Percentiles rank a stretch among this genome's conserved stretches.
These are phyloP conservation scores for Lasiurus cinereus DNA, from an alignment of 2,113 vertebrate genomes.

Conservation along the genomic window DNA sequence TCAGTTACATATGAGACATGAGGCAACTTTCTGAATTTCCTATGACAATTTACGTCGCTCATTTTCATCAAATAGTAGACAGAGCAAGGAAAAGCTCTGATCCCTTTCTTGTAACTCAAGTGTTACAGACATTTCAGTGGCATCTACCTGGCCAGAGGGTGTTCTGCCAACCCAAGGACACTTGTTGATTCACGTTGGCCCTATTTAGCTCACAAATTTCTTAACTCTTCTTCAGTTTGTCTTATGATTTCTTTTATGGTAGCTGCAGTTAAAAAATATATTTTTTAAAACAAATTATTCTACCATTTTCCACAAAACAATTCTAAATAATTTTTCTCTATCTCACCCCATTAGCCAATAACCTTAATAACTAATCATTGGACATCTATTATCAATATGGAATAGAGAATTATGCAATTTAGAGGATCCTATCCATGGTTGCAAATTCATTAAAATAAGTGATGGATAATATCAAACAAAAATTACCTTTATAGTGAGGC, in stretches of 20 bases:
- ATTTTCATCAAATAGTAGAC: not conserved
- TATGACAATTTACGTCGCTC: not conserved
- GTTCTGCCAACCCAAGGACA: not conserved
- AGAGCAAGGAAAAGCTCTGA: not conserved
- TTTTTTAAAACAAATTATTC: constrained; percentile 25
- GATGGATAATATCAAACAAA: not conserved
- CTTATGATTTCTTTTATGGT: not conserved
- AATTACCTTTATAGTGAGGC: not conserved
- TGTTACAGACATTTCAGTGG: too few species aligned
- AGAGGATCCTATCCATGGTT: not conserved
- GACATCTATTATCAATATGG: not conserved
- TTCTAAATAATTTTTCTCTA: not conserved
- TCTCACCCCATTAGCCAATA: not conserved
- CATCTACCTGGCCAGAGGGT: not conserved
- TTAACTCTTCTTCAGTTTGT: not conserved
- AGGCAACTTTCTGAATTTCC: not conserved
- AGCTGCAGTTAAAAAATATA: not conserved
- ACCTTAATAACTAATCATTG: not conserved
- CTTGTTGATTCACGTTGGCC: not conserved
- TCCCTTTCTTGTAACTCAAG: not conserved
- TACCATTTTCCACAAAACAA: not conserved
- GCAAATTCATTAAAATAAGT: constrained; percentile 49
- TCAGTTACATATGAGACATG: not conserved
- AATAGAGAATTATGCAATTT: not conserved
- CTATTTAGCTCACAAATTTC: not conserved